These are phyloP conservation scores for Oreamnos americanus DNA, from an alignment of 2,113 vertebrate species.

Conservation along the genomic window DNA sequence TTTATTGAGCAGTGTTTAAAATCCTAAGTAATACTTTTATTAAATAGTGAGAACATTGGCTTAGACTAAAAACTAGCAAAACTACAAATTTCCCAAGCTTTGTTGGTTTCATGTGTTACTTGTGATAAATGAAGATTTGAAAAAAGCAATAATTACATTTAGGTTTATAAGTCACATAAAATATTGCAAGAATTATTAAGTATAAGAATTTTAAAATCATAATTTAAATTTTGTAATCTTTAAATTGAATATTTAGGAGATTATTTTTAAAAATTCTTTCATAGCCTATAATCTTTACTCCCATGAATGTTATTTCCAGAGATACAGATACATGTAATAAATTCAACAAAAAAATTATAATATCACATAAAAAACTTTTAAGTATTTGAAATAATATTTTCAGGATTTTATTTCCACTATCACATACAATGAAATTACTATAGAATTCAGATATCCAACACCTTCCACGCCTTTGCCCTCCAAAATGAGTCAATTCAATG, in stretches of 20 bases:
- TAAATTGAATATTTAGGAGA: neutral
- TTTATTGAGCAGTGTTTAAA: neutral
- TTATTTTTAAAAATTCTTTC: neutral
- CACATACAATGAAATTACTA: neutral
- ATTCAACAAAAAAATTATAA: neutral
- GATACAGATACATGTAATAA: neutral
- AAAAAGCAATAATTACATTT: neutral
- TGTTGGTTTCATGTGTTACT: neutral
- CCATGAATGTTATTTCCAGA: neutral
- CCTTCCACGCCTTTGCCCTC: rapidly evolving
- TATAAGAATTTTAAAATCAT: neutral
- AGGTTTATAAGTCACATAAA: neutral
- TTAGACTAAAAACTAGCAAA: neutral
- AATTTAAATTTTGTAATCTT: neutral
- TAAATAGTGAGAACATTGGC: neutral
- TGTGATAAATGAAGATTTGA: neutral
- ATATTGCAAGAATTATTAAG: neutral
- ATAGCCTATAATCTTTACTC: neutral
- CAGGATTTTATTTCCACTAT: neutral
- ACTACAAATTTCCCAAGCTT: neutral
- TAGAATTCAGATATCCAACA: neutral
- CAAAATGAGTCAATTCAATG: neutral
- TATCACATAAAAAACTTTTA: neutral
- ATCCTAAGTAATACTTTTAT: neutral
- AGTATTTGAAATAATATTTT: neutral